phyloP scores from a whole-genome alignment of 1,140 invertebrate species.

The Acromyrmex charruanus region DNA sequence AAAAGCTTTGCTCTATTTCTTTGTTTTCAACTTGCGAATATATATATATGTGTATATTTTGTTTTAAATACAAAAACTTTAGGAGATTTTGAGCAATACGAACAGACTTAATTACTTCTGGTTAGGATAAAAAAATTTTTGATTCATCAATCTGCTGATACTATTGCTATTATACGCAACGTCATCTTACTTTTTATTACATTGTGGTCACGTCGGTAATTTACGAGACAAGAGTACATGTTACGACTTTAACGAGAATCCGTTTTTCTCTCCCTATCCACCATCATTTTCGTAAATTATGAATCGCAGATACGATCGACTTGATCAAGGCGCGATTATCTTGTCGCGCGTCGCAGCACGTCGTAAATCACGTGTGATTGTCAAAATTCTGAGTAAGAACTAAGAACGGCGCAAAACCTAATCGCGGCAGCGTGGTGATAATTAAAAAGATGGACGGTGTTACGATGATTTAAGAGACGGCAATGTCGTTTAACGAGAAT shows the following conservation, averaged over 20 bases:
- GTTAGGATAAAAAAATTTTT: not conserved
- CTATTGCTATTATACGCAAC: not conserved
- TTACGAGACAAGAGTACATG: not conserved
- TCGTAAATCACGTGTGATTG: not conserved
- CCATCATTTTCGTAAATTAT: constrained; percentile 36
- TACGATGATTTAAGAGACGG: constrained; percentile 14
- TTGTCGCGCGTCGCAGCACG: not conserved
- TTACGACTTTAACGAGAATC: constrained; percentile 23
- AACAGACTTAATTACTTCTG: no score
- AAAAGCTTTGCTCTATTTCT: no score
- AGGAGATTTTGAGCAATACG: no score
- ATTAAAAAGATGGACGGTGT: constrained; percentile 19
- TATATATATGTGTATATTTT: no score
- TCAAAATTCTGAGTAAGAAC: not conserved
- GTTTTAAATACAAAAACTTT: no score
- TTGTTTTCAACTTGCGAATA: no score
- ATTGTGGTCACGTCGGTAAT: not conserved
- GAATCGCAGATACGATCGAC: not conserved
- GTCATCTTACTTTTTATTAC: not conserved
- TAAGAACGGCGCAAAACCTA: constrained; percentile 8
- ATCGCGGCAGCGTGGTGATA: not conserved
- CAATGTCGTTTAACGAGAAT: constrained; percentile 12
- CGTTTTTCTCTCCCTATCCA: not conserved
- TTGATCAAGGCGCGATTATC: not conserved
- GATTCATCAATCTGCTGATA: not conserved